These are phyloP conservation scores for Archivesica marissinica DNA, from an alignment of 1,140 invertebrate species.

Conservation along the genomic window DNA sequence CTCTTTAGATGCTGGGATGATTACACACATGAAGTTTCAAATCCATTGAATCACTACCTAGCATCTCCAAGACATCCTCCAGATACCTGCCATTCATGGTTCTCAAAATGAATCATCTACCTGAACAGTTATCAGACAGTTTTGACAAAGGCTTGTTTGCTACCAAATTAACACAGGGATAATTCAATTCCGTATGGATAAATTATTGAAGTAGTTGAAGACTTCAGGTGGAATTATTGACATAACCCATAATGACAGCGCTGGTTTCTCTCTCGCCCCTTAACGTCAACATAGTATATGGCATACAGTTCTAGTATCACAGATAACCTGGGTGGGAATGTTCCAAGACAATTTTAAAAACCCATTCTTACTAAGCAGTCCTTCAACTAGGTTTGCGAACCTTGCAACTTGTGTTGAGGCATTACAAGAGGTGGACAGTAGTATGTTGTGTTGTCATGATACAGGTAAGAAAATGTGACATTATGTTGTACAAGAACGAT, in stretches of 20 bases:
- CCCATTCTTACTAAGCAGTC: no score
- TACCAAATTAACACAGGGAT: conserved; percentile 32
- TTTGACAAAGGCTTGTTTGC: conserved; percentile 15
- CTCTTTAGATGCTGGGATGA: conserved; percentile 50
- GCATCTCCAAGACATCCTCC: conserved; percentile 18
- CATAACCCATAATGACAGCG: conserved; percentile 32
- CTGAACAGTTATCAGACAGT: background rate
- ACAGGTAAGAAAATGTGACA: no score
- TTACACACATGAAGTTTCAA: conserved; percentile 3
- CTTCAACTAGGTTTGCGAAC: no score
- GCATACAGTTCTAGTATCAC: no score
- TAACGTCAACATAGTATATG: conserved; percentile 38
- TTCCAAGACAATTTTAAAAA: no score
- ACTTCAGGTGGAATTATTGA: conserved; percentile 42
- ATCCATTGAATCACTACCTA: background rate
- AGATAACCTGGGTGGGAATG: no score
- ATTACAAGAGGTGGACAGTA: no score
- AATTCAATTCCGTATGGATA: conserved; percentile 57
- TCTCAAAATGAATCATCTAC: background rate
- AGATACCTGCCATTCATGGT: background rate
- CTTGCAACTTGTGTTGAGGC: no score
- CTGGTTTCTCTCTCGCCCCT: conserved; percentile 39
- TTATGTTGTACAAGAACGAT: no score
- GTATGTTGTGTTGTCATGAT: no score
- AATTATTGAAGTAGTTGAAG: conserved; percentile 47